A percentile compares a stretch with the other conserved stretches of the same genome.
phyloP scores from a whole-genome alignment of 2,888 invertebrate genomes.

The Dilophus febrilis region DNA sequence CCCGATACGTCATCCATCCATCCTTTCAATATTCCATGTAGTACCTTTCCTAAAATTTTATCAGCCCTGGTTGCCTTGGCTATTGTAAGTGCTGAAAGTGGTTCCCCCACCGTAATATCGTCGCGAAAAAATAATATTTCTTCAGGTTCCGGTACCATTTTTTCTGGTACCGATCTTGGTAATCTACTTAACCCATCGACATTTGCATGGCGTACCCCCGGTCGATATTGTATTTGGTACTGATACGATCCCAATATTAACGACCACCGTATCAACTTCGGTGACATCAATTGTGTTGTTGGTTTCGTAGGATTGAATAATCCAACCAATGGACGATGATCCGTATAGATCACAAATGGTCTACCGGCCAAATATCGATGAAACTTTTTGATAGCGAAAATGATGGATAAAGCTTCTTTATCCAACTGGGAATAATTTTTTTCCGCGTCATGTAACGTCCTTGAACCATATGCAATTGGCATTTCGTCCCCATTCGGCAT shows the following conservation, averaged over 20 bases:
- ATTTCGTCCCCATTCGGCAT: constrained; percentile 19
- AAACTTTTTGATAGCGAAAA: constrained; percentile 23
- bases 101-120: too few species aligned
- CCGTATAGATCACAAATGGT: constrained; percentile 22
- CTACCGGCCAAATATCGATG: constrained; percentile 24
- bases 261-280: constrained; percentile 15
- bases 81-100: too few species aligned
- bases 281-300: constrained; percentile 19
- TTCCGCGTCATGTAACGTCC: constrained; percentile 16
- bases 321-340: constrained; percentile 19
- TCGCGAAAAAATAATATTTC: too few species aligned
- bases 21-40: too few species aligned
- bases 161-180: constrained; percentile 6
- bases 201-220: constrained; percentile 10
- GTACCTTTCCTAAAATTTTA: too few species aligned
- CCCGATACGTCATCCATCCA: too few species aligned
- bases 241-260: constrained; percentile 12
- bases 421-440: constrained; percentile 16
- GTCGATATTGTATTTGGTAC: constrained; percentile 10
- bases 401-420: constrained; percentile 19
- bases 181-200: constrained; percentile 12
- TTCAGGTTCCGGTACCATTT: constrained; percentile 11
- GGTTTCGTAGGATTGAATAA: constrained; percentile 18
- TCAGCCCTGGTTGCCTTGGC: too few species aligned
- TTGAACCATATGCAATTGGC: constrained; percentile 23